phyloP scores from a whole-genome alignment of 2,797 vertebrate genomes.

The Lindbergichthys nudifrons region DNA sequence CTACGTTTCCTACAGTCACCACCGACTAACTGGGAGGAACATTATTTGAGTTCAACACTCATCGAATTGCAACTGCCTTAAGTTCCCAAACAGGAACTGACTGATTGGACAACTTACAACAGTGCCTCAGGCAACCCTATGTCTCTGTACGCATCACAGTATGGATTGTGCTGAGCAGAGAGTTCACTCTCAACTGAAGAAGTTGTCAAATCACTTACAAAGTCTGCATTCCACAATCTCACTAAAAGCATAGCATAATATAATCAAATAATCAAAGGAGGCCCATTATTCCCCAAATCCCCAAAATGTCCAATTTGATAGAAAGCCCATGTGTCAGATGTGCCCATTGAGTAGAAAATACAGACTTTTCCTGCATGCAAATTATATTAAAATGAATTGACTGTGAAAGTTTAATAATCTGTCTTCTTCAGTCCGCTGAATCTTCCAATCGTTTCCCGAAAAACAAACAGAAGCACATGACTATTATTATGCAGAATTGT shows the following conservation, averaged over 20 bases:
- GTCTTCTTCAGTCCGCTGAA: too few species aligned
- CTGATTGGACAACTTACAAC: not conserved
- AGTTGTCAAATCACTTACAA: not conserved
- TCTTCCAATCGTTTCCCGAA: too few species aligned
- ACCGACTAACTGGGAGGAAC: not conserved
- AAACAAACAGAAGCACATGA: too few species aligned
- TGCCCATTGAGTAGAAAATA: too few species aligned
- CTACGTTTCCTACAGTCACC: not conserved
- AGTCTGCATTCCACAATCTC: not conserved
- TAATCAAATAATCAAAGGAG: conserved; percentile 7
- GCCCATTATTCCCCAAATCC: too few species aligned
- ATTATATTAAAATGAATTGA: too few species aligned
- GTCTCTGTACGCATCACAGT: not conserved
- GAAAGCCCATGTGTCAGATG: too few species aligned
- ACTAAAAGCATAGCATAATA: not conserved
- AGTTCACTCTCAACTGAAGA: too few species aligned
- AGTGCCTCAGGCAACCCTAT: not conserved
- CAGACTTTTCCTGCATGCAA: too few species aligned
- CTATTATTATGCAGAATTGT: too few species aligned
- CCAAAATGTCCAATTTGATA: too few species aligned
- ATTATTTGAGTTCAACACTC: not conserved
- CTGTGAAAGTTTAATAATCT: too few species aligned
- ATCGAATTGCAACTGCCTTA: not conserved
- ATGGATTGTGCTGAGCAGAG: not conserved
- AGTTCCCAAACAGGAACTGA: not conserved